Evolutionary conservation across 2,797 vertebrate genomes (phyloP).

Genomic region (Rhabdophis nuchalis): DNA sequence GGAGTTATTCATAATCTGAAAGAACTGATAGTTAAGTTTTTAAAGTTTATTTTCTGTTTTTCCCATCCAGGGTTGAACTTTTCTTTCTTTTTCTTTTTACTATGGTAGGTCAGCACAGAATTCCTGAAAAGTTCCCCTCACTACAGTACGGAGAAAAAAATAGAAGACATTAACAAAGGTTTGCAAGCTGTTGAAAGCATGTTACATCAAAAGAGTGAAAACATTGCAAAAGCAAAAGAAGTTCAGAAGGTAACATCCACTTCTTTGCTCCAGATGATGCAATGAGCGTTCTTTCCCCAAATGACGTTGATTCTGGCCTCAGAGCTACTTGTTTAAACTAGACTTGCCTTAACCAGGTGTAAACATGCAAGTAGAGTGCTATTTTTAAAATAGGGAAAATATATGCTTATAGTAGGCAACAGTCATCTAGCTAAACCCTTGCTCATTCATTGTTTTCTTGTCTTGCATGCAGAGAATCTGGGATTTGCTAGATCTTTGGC

Average conservation of each 20-base stretch:
- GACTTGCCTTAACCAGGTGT: background rate
- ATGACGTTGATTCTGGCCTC: background rate
- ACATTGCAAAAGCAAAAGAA: conserved; percentile 76
- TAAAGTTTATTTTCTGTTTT: background rate
- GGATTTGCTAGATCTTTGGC: conserved; percentile 88
- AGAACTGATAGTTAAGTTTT: background rate
- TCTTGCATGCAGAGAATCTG: conserved; percentile 76
- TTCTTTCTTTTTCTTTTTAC: background rate
- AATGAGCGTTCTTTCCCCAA: background rate
- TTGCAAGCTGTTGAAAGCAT: conserved; percentile 78
- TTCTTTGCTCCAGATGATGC: background rate
- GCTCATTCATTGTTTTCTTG: background rate
- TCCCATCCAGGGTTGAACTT: background rate
- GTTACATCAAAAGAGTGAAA: conserved; percentile 78
- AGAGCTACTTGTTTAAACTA: background rate
- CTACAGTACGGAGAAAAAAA: conserved; percentile 74
- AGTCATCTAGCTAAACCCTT: background rate
- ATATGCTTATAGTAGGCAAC: background rate
- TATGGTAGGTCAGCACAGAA: conserved; percentile 65
- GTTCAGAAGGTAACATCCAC: conserved; percentile 83
- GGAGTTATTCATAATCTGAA: background rate
- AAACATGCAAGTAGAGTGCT: too few species aligned
- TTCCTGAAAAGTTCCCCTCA: conserved; percentile 74
- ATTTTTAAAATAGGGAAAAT: background rate
- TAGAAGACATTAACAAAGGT: conserved; percentile 79